Conservation (phyloP, 2,113 vertebrate genomes). For the Taxidea taxus region DNA sequence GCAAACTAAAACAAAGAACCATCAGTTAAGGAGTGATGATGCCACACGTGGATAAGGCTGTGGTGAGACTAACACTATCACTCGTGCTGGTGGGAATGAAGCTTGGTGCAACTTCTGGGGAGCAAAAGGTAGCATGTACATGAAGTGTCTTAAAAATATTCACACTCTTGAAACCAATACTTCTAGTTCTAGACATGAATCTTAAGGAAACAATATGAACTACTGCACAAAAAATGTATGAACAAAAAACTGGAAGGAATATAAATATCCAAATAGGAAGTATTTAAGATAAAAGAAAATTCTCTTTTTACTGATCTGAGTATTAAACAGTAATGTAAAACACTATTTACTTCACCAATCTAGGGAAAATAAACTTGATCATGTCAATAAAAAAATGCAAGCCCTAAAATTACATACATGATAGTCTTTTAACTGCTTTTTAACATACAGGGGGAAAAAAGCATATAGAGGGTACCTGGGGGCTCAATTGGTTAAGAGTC, state of each 20-base stretch:
- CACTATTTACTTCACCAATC: not conserved
- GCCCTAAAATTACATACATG: not conserved
- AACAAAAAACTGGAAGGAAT: not conserved
- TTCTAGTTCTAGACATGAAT: slow-evolving; percentile 21
- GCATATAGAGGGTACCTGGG: not conserved
- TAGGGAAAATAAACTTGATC: not conserved
- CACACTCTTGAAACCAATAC: not conserved
- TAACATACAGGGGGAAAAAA: not conserved
- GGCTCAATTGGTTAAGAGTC: not conserved
- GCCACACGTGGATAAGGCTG: not conserved
- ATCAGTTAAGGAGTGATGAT: not conserved
- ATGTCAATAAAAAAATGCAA: not conserved
- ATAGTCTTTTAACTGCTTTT: not conserved
- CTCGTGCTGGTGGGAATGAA: not conserved
- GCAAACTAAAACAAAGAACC: slow-evolving; percentile 41
- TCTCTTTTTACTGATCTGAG: not conserved
- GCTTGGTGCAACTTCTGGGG: not conserved
- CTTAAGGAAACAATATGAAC: slow-evolving; percentile 23
- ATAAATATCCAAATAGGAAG: not conserved
- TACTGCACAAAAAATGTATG: not conserved
- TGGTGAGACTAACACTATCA: not conserved
- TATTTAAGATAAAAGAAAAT: not conserved
- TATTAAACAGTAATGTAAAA: not conserved
- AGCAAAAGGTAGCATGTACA: not conserved
- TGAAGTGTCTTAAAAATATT: not conserved